These are phyloP conservation scores for Scyliorhinus canicula DNA, from an alignment of 2,797 vertebrate genomes.

Conservation along the genomic window DNA sequence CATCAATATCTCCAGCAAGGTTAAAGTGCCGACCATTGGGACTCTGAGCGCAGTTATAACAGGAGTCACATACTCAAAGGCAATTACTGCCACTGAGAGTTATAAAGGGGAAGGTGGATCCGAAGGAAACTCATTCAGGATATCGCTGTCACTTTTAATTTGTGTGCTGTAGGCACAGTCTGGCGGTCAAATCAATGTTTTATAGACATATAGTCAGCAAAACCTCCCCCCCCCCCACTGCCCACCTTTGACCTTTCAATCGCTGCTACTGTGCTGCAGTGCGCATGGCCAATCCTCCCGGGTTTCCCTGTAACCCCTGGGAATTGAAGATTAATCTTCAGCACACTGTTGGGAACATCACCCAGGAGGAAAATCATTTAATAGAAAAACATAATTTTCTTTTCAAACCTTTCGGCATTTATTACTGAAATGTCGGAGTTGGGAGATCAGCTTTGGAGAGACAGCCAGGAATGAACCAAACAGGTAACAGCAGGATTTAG, in stretches of 20 bases:
- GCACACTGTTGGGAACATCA: background rate
- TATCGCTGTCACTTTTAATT: background rate
- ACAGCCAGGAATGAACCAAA: background rate
- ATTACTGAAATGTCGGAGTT: background rate
- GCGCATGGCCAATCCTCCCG: background rate
- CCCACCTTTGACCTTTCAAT: background rate
- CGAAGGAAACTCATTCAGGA: background rate
- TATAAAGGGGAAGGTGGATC: background rate
- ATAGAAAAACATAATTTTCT: background rate
- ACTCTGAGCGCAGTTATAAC: background rate
- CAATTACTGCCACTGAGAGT: background rate
- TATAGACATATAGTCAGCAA: background rate
- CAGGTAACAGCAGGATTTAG: no score
- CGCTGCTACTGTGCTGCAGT: no score
- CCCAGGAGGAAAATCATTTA: background rate
- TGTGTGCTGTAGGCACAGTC: background rate
- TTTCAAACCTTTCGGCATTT: background rate
- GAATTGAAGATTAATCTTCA: background rate
- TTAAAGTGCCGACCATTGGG: background rate
- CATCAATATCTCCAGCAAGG: background rate
- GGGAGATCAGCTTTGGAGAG: background rate
- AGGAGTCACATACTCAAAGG: background rate
- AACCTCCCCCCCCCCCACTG: background rate
- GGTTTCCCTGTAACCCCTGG: background rate
- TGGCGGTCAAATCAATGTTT: background rate